Conservation (phyloP, 2,797 vertebrate genomes). For the Rhynchotus rufescens region DNA sequence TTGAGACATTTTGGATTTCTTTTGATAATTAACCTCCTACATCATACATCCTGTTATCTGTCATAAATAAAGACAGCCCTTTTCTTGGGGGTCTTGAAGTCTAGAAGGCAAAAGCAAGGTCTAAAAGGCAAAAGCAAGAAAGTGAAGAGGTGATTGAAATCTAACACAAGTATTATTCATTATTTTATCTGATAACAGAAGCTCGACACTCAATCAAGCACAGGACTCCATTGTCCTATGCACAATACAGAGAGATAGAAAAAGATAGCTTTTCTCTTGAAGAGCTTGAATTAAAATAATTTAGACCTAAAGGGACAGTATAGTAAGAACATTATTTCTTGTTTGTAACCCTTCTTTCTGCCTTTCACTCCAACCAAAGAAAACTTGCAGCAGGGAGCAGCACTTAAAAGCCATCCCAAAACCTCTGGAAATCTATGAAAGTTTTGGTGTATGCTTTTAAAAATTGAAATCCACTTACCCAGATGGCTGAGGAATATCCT, state of each 20-base stretch:
- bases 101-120: background rate
- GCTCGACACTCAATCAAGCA: background rate
- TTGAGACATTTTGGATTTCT: background rate
- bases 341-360: background rate
- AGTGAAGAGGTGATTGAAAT: conserved; percentile 1
- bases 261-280: background rate
- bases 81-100: background rate
- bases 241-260: background rate
- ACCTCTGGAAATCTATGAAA: background rate
- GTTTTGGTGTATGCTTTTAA: background rate
- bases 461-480: background rate
- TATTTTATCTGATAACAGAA: background rate
- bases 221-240: background rate
- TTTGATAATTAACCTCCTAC: conserved; percentile 20
- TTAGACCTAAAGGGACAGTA: background rate
- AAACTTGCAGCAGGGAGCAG: background rate
- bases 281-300: conserved; percentile 11
- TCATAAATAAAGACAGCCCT: conserved; percentile 27
- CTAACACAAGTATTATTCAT: background rate
- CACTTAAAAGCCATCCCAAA: background rate
- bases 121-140: conserved; percentile 15
- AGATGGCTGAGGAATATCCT: conserved; percentile 9
- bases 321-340: background rate
- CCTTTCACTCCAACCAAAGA: background rate
- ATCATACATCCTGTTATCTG: background rate